A percentile compares a stretch with the other conserved stretches of the same genome.
Conservation (phyloP, 2,113 vertebrate genomes). For the Corythoichthys intestinalis region DNA sequence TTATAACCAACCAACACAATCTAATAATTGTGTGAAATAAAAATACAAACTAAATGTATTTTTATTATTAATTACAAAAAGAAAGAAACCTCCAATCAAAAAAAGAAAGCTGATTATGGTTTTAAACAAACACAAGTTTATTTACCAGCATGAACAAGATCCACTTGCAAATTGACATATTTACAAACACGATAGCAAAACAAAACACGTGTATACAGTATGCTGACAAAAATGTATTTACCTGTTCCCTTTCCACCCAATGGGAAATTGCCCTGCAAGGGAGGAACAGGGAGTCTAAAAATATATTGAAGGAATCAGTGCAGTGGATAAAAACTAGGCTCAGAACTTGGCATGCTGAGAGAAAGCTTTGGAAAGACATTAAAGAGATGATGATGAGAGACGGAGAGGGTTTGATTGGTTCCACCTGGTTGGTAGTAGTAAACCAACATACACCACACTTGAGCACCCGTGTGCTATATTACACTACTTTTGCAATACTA, state of each 20-base stretch:
- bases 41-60: not conserved
- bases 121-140: not conserved
- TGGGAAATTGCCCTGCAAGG: not conserved
- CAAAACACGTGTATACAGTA: not conserved
- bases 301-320: constrained; percentile 7
- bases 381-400: constrained; percentile 12
- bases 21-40: not conserved
- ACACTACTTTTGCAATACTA: not conserved
- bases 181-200: not conserved
- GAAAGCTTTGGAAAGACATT: constrained; percentile 15
- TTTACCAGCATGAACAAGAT: not conserved
- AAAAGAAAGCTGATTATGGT: not conserved
- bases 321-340: constrained; percentile 22
- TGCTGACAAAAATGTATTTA: constrained; percentile 3
- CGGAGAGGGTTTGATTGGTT: constrained; percentile 32
- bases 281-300: not conserved
- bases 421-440: constrained; percentile 32
- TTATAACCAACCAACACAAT: not conserved
- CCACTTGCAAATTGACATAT: not conserved
- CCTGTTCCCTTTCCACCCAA: not conserved
- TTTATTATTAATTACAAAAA: not conserved
- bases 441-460: constrained; percentile 17
- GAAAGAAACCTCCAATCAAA: not conserved
- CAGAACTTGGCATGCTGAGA: constrained; percentile 7
- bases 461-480: constrained; percentile 6